Conservation (phyloP, 2,113 vertebrate genomes). For the Leptocoma aspasia region DNA sequence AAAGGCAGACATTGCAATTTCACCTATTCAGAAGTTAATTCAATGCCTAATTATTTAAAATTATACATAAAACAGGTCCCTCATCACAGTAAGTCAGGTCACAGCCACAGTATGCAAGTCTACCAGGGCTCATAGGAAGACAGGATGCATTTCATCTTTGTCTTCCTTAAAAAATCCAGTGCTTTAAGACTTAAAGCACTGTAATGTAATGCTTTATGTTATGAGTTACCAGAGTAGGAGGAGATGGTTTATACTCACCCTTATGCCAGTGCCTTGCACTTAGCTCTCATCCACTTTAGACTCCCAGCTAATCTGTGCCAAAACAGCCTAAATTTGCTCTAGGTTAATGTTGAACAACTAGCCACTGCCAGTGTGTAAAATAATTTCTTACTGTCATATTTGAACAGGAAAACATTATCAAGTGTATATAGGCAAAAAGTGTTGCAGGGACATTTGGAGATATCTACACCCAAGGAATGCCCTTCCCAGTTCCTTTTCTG, state of each 20-base stretch:
- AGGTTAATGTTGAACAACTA: background rate
- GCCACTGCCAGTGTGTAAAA: fast-evolving
- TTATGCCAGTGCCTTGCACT: background rate
- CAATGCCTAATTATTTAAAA: background rate
- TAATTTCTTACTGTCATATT: background rate
- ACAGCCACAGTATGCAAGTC: background rate
- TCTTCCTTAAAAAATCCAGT: background rate
- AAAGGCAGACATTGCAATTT: background rate
- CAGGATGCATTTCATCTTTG: background rate
- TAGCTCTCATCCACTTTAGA: background rate
- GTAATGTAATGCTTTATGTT: background rate
- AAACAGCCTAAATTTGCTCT: background rate
- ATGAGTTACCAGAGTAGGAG: background rate
- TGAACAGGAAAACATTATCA: background rate
- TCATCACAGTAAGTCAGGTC: background rate
- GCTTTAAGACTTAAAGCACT: background rate
- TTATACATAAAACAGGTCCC: background rate
- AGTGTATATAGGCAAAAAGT: fast-evolving
- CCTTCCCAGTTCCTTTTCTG: background rate
- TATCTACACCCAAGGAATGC: background rate
- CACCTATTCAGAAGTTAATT: background rate
- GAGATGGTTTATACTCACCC: background rate
- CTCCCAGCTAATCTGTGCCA: background rate
- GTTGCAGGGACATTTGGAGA: background rate
- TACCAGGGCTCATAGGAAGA: background rate